Conservation (phyloP, 2,888 invertebrate genomes). For the Drosophila putrida region DNA sequence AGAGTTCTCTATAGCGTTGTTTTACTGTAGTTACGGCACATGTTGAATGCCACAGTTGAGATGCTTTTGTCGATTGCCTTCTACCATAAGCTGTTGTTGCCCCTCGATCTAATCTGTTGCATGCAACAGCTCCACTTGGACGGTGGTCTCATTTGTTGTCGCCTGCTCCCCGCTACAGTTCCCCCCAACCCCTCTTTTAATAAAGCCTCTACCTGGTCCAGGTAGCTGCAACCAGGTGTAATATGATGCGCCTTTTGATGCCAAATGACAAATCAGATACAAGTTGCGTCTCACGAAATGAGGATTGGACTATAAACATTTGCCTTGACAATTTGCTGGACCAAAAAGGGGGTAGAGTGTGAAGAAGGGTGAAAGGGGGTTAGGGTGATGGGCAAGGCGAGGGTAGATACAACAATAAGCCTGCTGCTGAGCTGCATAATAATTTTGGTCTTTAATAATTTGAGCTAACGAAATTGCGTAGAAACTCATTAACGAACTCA, state of each 20-base stretch:
- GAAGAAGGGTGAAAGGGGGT: not conserved
- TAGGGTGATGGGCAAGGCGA: not conserved
- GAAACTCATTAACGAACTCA: slow-evolving; percentile 75
- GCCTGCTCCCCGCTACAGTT: slow-evolving; percentile 8
- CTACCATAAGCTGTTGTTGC: slow-evolving; percentile 13
- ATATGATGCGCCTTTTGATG: slow-evolving; percentile 62
- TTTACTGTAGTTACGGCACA: slow-evolving; percentile 1
- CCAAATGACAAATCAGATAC: slow-evolving; percentile 76
- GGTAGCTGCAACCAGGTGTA: slow-evolving; percentile 59
- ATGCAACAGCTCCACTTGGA: slow-evolving; percentile 57
- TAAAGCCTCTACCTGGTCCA: not conserved
- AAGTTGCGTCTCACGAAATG: slow-evolving; percentile 71
- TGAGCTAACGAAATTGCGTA: slow-evolving; percentile 70
- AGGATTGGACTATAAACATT: slow-evolving; percentile 18
- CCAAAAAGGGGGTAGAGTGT: not conserved
- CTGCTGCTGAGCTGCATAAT: slow-evolving; percentile 52
- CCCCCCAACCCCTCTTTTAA: not conserved
- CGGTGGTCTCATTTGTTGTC: slow-evolving; percentile 76
- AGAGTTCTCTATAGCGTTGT: not conserved
- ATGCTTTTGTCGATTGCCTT: not conserved
- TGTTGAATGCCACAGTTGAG: not conserved
- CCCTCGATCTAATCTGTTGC: slow-evolving; percentile 64
- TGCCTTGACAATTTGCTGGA: slow-evolving; percentile 56
- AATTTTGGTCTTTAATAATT: slow-evolving; percentile 71
- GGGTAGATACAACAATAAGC: slow-evolving; percentile 14